These are phyloP conservation scores for Hypsibius dujardini DNA, from an alignment of 1,140 invertebrate genomes.

Conservation along the genomic window DNA sequence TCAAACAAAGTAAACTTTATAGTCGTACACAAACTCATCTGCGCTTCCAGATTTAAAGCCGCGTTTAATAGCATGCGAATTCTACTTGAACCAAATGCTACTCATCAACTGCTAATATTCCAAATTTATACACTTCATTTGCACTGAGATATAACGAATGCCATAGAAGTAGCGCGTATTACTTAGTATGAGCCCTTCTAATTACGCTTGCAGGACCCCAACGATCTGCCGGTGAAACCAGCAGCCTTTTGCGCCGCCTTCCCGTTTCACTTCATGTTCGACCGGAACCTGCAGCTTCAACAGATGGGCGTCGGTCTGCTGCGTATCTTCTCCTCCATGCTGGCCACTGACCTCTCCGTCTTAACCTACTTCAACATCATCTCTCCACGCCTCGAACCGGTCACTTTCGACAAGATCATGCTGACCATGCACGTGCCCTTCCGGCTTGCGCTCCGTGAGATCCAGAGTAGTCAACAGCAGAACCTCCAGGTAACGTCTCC, in stretches of 20 bases:
- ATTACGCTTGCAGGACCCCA: constrained; percentile 20
- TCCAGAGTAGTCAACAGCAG: constrained; percentile 17
- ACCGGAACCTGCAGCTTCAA: constrained; percentile 53
- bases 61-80: too few relatives aligned
- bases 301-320: constrained; percentile 69
- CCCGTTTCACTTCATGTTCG: constrained; percentile 75
- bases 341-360: constrained; percentile 41
- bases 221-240: constrained; percentile 19
- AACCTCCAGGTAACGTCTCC: too few relatives aligned
- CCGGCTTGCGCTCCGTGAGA: constrained; percentile 43
- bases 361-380: constrained; percentile 59
- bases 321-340: constrained; percentile 43
- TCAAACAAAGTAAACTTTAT: too few relatives aligned
- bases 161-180: too few relatives aligned
- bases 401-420: constrained; percentile 57
- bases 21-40: too few relatives aligned
- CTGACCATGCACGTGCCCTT: constrained; percentile 64
- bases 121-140: too few relatives aligned
- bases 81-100: too few relatives aligned
- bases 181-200: too few relatives aligned
- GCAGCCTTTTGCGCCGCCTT: constrained; percentile 62
- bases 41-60: too few relatives aligned
- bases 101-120: too few relatives aligned
- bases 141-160: too few relatives aligned
- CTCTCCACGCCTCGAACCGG: constrained; percentile 44